Percentiles rank a stretch among this genome's conserved stretches.
These are phyloP conservation scores for Lathamus discolor DNA, from an alignment of 2,113 vertebrate genomes.

Conservation along the genomic window DNA sequence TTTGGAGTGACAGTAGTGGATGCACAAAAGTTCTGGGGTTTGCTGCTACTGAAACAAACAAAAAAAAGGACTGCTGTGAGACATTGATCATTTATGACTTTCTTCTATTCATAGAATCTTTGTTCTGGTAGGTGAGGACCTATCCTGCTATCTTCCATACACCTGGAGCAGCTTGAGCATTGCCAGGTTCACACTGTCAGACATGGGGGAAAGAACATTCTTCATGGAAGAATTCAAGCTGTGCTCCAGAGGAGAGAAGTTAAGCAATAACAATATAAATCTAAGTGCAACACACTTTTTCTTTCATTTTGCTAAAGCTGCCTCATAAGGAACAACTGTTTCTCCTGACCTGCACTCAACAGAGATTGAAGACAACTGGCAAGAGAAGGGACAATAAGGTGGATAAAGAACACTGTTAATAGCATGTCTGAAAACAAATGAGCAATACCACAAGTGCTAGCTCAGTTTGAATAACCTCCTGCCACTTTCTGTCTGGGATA, in stretches of 20 bases:
- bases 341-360: background rate
- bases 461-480: background rate
- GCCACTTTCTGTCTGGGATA: background rate
- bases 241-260: background rate
- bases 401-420: background rate
- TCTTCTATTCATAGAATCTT: background rate
- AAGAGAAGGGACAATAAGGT: background rate
- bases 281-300: background rate
- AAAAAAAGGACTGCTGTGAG: background rate
- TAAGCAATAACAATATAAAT: background rate
- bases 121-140: background rate
- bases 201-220: background rate
- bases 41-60: background rate
- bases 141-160: background rate
- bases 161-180: background rate
- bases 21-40: background rate
- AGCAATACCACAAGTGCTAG: background rate
- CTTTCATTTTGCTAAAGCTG: background rate
- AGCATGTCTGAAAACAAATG: background rate
- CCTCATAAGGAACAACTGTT: background rate
- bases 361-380: background rate
- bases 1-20: background rate
- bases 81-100: background rate
- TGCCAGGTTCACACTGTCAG: background rate
- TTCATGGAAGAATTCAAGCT: background rate